phyloP scores from a whole-genome alignment of 2,888 invertebrate genomes.

The Anodontia alba region DNA sequence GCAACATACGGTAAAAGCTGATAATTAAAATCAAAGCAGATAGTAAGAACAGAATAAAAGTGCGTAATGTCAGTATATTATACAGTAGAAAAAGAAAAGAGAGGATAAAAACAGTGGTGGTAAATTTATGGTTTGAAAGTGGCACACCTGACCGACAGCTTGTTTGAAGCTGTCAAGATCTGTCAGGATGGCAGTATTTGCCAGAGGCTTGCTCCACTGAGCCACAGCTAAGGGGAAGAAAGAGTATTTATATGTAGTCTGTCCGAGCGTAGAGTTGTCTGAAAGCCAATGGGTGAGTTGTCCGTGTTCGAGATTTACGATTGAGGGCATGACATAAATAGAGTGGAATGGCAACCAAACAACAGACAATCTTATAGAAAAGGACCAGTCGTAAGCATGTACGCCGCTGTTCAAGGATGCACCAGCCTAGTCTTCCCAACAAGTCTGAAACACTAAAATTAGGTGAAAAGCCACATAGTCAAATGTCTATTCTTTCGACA shows the following conservation, averaged over 20 bases:
- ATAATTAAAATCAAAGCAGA: not conserved
- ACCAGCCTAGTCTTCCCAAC: not conserved
- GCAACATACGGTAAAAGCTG: not conserved
- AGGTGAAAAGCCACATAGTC: not conserved
- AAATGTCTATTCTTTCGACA: not conserved
- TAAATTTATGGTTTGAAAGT: not conserved
- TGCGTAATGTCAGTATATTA: not conserved
- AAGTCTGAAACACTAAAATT: not conserved
- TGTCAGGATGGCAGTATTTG: not conserved
- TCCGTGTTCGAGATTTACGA: not conserved
- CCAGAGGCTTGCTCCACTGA: not conserved
- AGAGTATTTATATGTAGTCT: not conserved
- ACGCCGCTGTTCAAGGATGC: not conserved
- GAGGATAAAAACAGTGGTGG: not conserved
- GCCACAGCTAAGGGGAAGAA: not conserved
- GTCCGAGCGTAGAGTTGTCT: not conserved
- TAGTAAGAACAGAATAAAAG: not conserved
- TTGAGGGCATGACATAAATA: not conserved
- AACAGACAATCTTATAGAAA: not conserved
- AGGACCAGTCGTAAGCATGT: not conserved
- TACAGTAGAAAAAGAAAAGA: not conserved
- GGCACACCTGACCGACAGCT: not conserved
- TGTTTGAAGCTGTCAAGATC: not conserved
- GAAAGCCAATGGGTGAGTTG: constrained; percentile 9
- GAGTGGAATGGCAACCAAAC: not conserved